Base-by-base conservation (phyloP, 2,888 invertebrate species). In the Onthophagus sagittarius region DNA sequence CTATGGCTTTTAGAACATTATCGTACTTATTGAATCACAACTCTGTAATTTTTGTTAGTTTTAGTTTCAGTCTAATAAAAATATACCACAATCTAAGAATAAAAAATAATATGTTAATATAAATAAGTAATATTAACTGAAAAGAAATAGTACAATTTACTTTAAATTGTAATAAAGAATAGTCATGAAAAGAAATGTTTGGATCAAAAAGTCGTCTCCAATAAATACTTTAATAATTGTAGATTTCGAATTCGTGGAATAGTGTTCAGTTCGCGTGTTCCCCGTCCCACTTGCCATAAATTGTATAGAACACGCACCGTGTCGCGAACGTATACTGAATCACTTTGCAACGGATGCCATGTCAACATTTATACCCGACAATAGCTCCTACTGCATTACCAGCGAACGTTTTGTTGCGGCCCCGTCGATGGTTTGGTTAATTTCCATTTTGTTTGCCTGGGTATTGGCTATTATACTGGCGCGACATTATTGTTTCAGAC, bases 271-370 rank as follows among this genome's bases (percentile, higher is more conserved):
- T 79, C 78, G 81, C 80, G 79, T 80, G 81, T 78, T 77, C 75
- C 77, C 76, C 73, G 73, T 73, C 11, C 11, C 39, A 53, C 39
- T 53, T 53, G 78, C 75, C 77, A 82, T 82, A 81, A 82, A 82
- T 82, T 81, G 80, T 77, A 72, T 70, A 73, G 75, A 78, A 78
- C 80, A 81, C 81, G 81, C 80, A 80, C 79, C 77, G 79, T 23
- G 23, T 78, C 79, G 79, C 79, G 77, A 77, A 76, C 75, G 76
- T 77, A 80, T 81, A 80, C 81, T 81, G 80, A 78, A 81, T 81
- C 80, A 80, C 79, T 79, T 81, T 80, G 78, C 79, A 78, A 79
- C 79, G 79, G 80, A 80, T 80, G 80, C 79, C 80, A 81, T 80
- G 80, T 79, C 79, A 79, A 79, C 81, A 79, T 80, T 81, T 81